Conservation (phyloP, 2,797 vertebrate genomes). For the Ara ararauna region DNA sequence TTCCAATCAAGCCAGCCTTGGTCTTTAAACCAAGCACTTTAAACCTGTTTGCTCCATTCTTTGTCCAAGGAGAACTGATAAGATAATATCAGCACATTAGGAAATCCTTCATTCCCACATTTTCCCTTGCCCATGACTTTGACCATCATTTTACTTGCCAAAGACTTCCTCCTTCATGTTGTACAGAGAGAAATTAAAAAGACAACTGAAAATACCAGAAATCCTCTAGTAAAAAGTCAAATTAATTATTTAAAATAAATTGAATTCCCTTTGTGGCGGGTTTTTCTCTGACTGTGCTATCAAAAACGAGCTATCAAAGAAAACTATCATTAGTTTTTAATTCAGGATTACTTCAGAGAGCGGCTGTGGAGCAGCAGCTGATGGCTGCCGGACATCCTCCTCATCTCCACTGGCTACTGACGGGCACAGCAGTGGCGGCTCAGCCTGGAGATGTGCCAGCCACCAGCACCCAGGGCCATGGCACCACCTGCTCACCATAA, state of each 20-base stretch:
- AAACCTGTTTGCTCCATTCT: not conserved
- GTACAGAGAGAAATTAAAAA: not conserved
- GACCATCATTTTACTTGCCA: not conserved
- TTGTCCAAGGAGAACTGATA: not conserved
- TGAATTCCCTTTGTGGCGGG: not conserved
- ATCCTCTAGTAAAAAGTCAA: not conserved
- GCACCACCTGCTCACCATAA: not conserved
- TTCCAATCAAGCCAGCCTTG: not conserved
- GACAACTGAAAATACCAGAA: not conserved
- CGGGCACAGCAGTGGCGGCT: rapidly evolving
- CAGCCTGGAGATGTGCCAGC: not conserved
- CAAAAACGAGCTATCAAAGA: not conserved
- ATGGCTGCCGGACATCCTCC: not conserved
- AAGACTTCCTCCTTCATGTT: not conserved
- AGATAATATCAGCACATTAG: not conserved
- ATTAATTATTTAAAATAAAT: not conserved
- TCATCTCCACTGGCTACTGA: rapidly evolving
- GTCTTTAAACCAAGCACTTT: not conserved
- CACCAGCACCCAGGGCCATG: rapidly evolving
- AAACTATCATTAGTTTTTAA: not conserved
- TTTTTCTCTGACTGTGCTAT: not conserved
- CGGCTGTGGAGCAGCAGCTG: rapidly evolving
- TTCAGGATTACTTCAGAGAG: not conserved
- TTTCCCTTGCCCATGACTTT: not conserved
- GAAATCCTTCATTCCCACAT: not conserved